Base-by-base conservation (phyloP, 2,113 vertebrate species). In the Oreochromis spilurus region DNA sequence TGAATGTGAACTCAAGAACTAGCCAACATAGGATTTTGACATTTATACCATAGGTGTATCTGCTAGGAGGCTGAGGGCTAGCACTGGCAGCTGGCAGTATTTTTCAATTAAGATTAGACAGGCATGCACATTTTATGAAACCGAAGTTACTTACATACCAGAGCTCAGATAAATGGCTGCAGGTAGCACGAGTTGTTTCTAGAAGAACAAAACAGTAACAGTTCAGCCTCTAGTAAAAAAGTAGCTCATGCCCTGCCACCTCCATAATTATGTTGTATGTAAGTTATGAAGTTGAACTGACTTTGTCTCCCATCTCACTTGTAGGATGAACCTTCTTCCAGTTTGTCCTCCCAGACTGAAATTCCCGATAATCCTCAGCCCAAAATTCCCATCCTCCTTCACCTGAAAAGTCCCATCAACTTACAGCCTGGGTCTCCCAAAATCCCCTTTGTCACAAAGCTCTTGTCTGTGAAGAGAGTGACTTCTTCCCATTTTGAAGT, bases 381-480 rank as follows among this genome's bases (percentile, higher is more conserved):
- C 24, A 80, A 82, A 50, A 89, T 89, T 1, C 90, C 93, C 2
- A 86, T 89, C 54, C 77, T 87, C 3, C 62, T 90, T 1, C 86
- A 86, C 19, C 31, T 90, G 5, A 87, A 48, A 26, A 24, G 84
- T n/a, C 85, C 85, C 38, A 55, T 86, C 43, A 79, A 50, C 1
- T 12, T 82, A 5, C 84, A 84, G 58, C 48, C 87, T 6, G 57
- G 43, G 6, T 55, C 34, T 48, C 48, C 82, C 3, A 89, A 67
- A 83, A 17, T 8, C 11, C 38, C 72, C 11, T 13, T 38, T 2
- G 21, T 90, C 2, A 4, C 62, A n/a, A 65, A 58, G 55, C 2
- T 90, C 4, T 55, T 72, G 81, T 36, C 88, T 5, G 6, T 40
- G 17, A 55, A 57, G 2, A 36, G 6, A n/a, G 8, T 9, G 14